Base-by-base conservation (phyloP, 37 sponge, comb jelly and placozoan genomes). In the Cladorhizidae sp. region DNA sequence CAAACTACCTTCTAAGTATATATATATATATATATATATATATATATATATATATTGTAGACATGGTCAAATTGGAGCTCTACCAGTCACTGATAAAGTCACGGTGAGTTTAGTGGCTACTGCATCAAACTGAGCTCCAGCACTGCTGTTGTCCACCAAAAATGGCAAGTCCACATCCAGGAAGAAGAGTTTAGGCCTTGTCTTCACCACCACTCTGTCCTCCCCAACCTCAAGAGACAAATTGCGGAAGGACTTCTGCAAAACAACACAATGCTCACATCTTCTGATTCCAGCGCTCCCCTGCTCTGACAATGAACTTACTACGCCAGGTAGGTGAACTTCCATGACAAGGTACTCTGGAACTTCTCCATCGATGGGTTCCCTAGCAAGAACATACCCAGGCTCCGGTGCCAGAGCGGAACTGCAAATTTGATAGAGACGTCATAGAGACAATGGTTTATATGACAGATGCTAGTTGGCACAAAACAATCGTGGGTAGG, bases 201-300 rank as follows among this genome's bases (percentile, higher is more conserved):
- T 88, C 57, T 57, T 75, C 26, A 97, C 43, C 12, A 85, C 62
- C 1, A 97, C 32, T 64, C 93, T 82, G 58, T 97, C 97, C 29
- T 91, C 97, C n/a, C 97, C 97, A 36, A 95, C 84, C 21, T 95
- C 95, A n/a, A 94, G 83, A 23, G 36, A 42, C n/a, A 91, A 15
- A n/a, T 74, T 42, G 21, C 61, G 56, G 25, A 76, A 76, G 0
- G 84, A 59, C 29, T 37, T 58, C 94, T 93, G 35, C 35, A 29
- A 65, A 25, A 65, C 18, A 32, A 65, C 20, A 33, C 17, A 65
- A 65, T 18, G 26, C 26, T 58, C 26, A 58, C 49, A 45, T 45
- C 49, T 9, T 12, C 49, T 9, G 8, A n/a, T n/a, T n/a, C n/a
- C n/a, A n/a, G n/a, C n/a, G n/a, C n/a, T n/a, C n/a, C n/a, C 62